Evolutionary conservation across 2,113 vertebrate genomes (phyloP).

Genomic region (Crotalus horridus): DNA sequence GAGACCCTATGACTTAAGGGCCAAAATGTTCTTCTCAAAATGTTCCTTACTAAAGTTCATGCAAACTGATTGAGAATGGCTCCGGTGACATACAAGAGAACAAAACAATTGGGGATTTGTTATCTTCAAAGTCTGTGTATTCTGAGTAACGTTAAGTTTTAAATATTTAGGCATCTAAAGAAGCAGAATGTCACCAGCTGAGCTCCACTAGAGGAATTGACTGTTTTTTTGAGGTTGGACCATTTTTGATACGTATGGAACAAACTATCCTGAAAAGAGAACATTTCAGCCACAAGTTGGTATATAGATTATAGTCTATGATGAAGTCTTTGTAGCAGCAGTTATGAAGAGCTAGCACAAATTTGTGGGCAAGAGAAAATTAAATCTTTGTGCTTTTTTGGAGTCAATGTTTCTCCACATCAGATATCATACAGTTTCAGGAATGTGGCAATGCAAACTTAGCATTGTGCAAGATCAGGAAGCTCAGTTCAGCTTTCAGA

Average conservation of each 20-base stretch:
- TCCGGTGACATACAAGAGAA: neutral
- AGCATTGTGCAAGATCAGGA: neutral
- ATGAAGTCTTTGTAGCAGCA: neutral
- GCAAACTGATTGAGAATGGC: neutral
- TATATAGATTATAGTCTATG: neutral
- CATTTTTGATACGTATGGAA: neutral
- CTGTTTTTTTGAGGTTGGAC: neutral
- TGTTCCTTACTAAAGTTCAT: neutral
- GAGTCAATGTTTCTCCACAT: neutral
- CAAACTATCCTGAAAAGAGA: neutral
- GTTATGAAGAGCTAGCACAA: neutral
- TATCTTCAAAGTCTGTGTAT: neutral
- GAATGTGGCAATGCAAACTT: neutral
- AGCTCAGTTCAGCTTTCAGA: neutral
- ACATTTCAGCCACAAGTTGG: neutral
- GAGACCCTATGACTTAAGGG: neutral
- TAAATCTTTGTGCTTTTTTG: too few relatives aligned
- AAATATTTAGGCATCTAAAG: neutral
- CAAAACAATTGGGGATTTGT: neutral
- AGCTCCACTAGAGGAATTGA: neutral
- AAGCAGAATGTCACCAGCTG: neutral
- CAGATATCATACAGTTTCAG: neutral
- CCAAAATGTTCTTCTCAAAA: neutral
- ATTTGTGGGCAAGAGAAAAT: neutral
- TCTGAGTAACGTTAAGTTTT: neutral